Base-by-base conservation (phyloP, 1,140 invertebrate species). In the Trypoxylus dichotomus region DNA sequence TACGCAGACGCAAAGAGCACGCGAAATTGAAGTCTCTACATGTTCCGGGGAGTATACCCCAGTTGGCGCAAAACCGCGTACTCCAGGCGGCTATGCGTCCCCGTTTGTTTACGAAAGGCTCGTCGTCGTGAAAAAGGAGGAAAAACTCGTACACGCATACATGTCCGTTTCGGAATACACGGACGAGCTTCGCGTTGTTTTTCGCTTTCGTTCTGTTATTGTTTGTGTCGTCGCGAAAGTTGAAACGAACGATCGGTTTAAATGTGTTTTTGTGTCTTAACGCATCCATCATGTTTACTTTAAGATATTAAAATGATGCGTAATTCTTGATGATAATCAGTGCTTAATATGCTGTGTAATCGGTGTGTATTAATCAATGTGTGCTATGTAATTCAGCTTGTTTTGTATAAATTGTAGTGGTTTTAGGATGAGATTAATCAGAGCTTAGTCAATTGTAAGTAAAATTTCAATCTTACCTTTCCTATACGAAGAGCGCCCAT, bases 1-100 rank as follows among this genome's bases (percentile, higher is more conserved):
- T 68, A 68, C 60, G 60, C 60, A 68, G 60, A 68, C 60, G 60
- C 60, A 24, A 68, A 68, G 27, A 68, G 60, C 60, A 68, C 60
- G 60, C 60, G 60, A 68, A 60, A 27, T 29, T 68, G 60, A 29
- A 68, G 60, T 68, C 21, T 21, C 15, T 68, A 27, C 60, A 68
- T 68, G 27, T 68, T 68, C 60, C 25, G 60, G 60, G 60, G 27
- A 68, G 60, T 24, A 29, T 68, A 68, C 27, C 60, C 60, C 60
- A 68, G 60, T 68, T 68, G 60, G 24, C 60, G 60, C 60, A 68
- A 68, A 68, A 68, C 60, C 60, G 24, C 60, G 60, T 68, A 11
- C 60, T 68, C 24, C 60, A 68, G 60, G 60, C 60, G 60, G 60
- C 24, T 68, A 68, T 68, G 60, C 60, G 60, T 68, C 60, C 24